Evolutionary conservation across 2,113 vertebrate species (phyloP).

Genomic region (Tor tambroides): DNA sequence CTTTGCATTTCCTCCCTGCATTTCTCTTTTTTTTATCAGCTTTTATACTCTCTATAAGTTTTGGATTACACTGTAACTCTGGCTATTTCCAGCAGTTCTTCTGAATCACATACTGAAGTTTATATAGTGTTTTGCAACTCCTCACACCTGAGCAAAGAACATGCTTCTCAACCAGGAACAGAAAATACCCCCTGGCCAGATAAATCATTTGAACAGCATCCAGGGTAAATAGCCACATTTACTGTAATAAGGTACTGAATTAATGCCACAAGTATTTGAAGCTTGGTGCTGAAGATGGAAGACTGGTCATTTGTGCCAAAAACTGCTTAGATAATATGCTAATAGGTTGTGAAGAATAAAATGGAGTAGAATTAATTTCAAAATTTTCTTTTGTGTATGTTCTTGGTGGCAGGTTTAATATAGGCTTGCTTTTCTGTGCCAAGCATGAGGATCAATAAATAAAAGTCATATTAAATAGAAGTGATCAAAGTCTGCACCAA

Average conservation of each 20-base stretch:
- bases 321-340: neutral
- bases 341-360: neutral
- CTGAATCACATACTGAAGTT: slow-evolving; percentile 7
- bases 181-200: neutral
- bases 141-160: neutral
- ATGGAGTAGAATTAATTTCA: neutral
- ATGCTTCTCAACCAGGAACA: neutral
- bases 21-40: neutral
- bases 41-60: neutral
- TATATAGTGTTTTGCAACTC: neutral
- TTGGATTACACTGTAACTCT: neutral
- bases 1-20: neutral
- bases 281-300: neutral
- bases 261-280: neutral
- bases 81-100: neutral
- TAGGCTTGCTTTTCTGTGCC: neutral
- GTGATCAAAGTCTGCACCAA: neutral
- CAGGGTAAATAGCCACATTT: neutral
- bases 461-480: slow-evolving; percentile 6
- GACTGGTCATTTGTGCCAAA: neutral
- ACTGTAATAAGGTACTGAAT: neutral
- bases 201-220: slow-evolving; percentile 1
- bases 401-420: neutral
- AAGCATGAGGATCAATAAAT: neutral
- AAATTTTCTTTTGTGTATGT: neutral